Conservation (phyloP, 2,797 vertebrate genomes). For the Tiaroga cobitis region DNA sequence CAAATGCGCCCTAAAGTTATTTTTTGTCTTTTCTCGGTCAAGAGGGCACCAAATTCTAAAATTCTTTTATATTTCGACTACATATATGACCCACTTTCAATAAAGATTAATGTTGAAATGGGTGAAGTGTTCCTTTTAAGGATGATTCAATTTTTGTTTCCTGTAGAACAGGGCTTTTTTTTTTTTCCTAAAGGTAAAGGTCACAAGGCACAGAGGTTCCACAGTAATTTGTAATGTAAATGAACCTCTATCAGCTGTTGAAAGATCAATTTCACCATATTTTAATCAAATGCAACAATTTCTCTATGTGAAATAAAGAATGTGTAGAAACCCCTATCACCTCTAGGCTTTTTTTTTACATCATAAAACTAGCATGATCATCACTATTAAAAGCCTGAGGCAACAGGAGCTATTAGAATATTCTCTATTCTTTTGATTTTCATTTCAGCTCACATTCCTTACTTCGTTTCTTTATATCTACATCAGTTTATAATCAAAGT, state of each 20-base stretch:
- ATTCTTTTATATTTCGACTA: too few species aligned
- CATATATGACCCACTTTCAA: too few species aligned
- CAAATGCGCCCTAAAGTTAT: too few species aligned
- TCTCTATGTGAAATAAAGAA: neutral
- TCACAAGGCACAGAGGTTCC: slow-evolving; percentile 35
- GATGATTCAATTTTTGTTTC: neutral
- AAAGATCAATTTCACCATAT: neutral
- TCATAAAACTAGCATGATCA: neutral
- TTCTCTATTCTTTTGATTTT: neutral
- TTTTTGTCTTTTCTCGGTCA: too few species aligned
- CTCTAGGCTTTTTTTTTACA: slow-evolving; percentile 4
- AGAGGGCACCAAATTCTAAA: too few species aligned
- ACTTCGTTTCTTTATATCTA: neutral
- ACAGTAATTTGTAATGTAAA: neutral
- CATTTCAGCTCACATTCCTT: neutral
- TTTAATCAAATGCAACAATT: neutral
- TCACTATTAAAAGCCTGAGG: slow-evolving; percentile 6
- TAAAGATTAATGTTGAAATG: too few species aligned
- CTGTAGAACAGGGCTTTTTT: neutral
- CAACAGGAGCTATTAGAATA: neutral
- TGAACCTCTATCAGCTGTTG: neutral
- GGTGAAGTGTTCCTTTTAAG: too few species aligned
- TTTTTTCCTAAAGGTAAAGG: neutral
- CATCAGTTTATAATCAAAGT: neutral
- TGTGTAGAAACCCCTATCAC: neutral